Percentiles rank a stretch among this genome's conserved stretches.
Conservation (phyloP, 2,797 vertebrate species). For the Pseudochromis fuscus region DNA sequence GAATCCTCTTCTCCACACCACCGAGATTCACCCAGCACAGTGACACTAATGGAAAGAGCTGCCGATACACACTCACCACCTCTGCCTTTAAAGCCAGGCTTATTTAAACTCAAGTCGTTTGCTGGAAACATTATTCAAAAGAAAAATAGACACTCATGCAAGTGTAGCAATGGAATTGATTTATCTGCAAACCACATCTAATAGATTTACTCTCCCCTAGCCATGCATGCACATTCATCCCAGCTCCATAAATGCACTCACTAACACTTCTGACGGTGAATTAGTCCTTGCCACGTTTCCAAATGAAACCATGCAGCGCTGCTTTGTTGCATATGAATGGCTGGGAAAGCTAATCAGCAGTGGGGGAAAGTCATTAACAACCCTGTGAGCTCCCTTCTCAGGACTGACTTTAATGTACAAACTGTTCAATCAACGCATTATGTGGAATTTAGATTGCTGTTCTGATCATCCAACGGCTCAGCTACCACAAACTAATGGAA, state of each 20-base stretch:
- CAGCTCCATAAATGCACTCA: conserved; percentile 49
- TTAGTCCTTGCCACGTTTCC: conserved; percentile 65
- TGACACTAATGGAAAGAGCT: conserved; percentile 79
- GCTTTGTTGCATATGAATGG: conserved; percentile 72
- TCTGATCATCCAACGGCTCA: conserved; percentile 77
- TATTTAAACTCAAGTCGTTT: conserved; percentile 65
- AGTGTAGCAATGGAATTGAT: conserved; percentile 67
- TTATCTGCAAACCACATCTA: conserved; percentile 79
- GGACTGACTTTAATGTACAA: conserved; percentile 78
- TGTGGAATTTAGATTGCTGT: conserved; percentile 74
- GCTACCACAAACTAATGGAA: conserved; percentile 76
- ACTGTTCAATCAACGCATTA: conserved; percentile 80
- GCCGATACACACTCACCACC: conserved; percentile 71
- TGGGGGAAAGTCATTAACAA: conserved; percentile 80
- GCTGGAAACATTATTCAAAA: conserved; percentile 73
- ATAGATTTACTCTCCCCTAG: conserved; percentile 74
- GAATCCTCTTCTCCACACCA: conserved; percentile 57
- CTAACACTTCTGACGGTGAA: conserved; percentile 59
- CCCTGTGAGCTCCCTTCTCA: conserved; percentile 68
- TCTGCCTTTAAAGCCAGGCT: conserved; percentile 65
- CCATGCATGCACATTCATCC: conserved; percentile 69
- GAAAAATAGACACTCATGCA: conserved; percentile 67
- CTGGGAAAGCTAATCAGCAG: conserved; percentile 75
- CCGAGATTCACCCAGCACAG: conserved; percentile 68
- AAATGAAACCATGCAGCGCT: conserved; percentile 64